Base-by-base conservation (phyloP, 64 coral and sea anemone species). In the Platygyra sinensis region DNA sequence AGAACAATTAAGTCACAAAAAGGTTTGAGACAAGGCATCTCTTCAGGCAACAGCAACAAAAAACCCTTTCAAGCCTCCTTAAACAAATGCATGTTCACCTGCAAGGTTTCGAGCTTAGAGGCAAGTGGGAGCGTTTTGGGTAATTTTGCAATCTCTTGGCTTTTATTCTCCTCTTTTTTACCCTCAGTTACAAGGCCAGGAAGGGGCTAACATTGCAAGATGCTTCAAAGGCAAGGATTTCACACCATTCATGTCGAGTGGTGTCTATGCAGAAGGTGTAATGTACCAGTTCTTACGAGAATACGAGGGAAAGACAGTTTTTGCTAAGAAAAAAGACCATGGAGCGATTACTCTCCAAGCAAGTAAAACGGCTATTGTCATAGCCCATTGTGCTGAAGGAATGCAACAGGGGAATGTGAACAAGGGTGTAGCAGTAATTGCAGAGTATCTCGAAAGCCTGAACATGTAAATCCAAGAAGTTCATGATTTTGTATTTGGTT, bases 351-450 rank as follows among this genome's bases (percentile, higher is more conserved):
- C 87, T 20, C 12, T 94, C 20, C 92, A 94, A 84, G 36, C 79
- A 54, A 89, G 79, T 65, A 94, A 94, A 52, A 89, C 92, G 39
- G 92, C 92, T 54, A 75, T 94, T 89, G 92, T 94, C 52, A 57
- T 94, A 16, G 92, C 30, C 8, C 92, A 94, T 28, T 77, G 64
- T 4, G 22, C 54, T 12, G 92, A 94, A 11, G 92, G 92, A 5
- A 28, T 79, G 0, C 78, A 94, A 31, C 92, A 88, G 12, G 88
- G 87, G 1, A 59, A 88, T 24, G 27, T 36, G 0, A 94, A 94
- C 36, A 89, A 94, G 22, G 92, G 86, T 5, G 92, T 94, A 1
- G 87, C 42, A 54, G 60, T 83, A 2, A 78, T 84, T 55, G 92
- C 88, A 18, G 92, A 94, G 7, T 85, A 86, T 42, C 72, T 94